Evolutionary conservation across 64 coral and sea anemone species (phyloP), one percentile per base, ranked within the genome.

Genomic region (Porites lutea): DNA sequence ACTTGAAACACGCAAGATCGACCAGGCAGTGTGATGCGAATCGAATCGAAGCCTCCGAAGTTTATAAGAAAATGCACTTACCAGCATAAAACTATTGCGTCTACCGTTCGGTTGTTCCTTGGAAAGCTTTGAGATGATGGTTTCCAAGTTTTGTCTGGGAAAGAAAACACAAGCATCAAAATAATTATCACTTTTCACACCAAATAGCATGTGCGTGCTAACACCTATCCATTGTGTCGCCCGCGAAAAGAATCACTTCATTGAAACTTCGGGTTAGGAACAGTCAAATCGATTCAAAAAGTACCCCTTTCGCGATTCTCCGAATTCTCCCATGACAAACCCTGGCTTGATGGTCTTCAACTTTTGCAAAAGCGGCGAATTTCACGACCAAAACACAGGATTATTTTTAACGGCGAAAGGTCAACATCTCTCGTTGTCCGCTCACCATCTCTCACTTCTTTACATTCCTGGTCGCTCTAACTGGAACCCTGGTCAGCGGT

Each of bases 401-500:
- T 83, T 74, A 74, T 79, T 92, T 73, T 92, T 16, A 43, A 22
- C 91, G 84, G 74, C 84, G 91, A 92, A 92, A 92, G 91, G 91
- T 92, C 91, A 92, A 92, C 82, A 86, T 66, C 13, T 83, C 81
- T 65, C 79, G 75, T 37, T 92, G 83, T 77, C 62, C 72, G 75
- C 87, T 75, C 77, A 84, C 81, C 91, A 86, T 86, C 23, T 84
- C 75, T 37, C 27, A 37, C 27, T 74, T 65, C 60, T 84, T 84
- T 74, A 75, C 91, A 92, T 92, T 92, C 91, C 91, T 92, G 91
- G 91, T 84, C 91, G 82, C 74, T 83, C 82, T 92, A 71, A 83
- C 81, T 83, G 81, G 81, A 83, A 83, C 81, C 91, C 91, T 92
- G 91, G 91, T 92, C 91, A 92, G 91, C 91, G 91, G 91, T 92